Evolutionary conservation across 92 coral and sea anemone species (phyloP).

Genomic region (Desmophyllum pertusum): DNA sequence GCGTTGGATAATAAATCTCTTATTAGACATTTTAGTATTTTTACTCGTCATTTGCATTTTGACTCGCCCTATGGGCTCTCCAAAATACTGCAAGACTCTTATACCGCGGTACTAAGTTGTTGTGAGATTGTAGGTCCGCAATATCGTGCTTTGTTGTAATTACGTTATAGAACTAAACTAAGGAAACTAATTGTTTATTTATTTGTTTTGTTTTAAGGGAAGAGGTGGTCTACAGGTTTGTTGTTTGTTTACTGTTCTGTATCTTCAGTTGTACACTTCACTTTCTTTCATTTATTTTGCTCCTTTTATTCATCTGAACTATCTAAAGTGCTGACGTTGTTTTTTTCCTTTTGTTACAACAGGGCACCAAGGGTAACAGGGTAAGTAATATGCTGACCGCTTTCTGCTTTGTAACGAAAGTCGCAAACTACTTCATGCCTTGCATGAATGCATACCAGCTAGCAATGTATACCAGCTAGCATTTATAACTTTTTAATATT

Average conservation of each 20-base stretch:
- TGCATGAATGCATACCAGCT: neutral
- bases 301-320: neutral
- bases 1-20: no score
- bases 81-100: no score
- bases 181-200: neutral
- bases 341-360: neutral
- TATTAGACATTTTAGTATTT: no score
- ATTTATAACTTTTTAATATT: no score
- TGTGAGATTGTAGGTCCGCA: neutral
- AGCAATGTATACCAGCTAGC: no score
- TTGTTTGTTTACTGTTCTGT: neutral
- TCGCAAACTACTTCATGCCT: no score
- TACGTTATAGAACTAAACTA: neutral
- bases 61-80: no score
- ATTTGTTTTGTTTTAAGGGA: slow-evolving; percentile 38
- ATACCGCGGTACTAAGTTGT: neutral
- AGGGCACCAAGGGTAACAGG: slow-evolving; percentile 64
- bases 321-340: neutral
- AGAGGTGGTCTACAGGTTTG: slow-evolving; percentile 51
- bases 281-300: neutral
- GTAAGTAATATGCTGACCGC: slow-evolving; percentile 30
- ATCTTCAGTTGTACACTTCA: neutral
- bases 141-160: neutral
- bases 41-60: neutral
- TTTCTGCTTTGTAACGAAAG: neutral